phyloP scores from a whole-genome alignment of 2,797 vertebrate genomes.

The Tangara arthus region DNA sequence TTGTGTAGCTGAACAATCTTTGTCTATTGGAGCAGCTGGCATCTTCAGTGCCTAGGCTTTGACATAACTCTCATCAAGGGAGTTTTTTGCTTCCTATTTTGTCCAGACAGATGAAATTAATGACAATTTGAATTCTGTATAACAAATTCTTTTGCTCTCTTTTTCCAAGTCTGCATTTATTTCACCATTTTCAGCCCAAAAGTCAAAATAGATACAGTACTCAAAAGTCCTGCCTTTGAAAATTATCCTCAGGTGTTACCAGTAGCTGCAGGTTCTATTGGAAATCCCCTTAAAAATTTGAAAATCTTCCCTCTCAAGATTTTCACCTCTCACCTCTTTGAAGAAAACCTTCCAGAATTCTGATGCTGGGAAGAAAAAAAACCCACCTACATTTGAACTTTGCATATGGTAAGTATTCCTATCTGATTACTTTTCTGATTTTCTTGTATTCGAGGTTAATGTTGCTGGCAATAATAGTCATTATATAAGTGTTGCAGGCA shows the following conservation, averaged over 20 bases:
- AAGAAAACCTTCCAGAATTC: not conserved
- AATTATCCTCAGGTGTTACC: not conserved
- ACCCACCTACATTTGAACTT: not conserved
- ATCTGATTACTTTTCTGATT: constrained; percentile 4
- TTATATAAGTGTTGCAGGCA: not conserved
- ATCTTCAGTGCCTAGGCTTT: not conserved
- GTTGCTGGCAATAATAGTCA: not conserved
- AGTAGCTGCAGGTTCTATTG: not conserved
- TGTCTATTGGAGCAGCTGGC: not conserved
- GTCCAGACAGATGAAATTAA: not conserved
- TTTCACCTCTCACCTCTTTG: not conserved
- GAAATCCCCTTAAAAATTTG: not conserved
- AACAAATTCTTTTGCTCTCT: not conserved
- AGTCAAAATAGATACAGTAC: not conserved
- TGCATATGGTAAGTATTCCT: not conserved
- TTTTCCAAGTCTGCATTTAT: not conserved
- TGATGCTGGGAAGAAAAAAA: not conserved
- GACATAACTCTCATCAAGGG: not conserved
- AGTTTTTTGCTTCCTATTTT: not conserved
- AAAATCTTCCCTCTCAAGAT: not conserved
- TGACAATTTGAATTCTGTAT: not conserved
- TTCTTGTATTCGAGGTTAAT: not conserved
- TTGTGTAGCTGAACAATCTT: not conserved
- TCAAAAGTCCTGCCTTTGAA: not conserved
- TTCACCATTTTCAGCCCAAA: not conserved